phyloP scores from a whole-genome alignment of 2,113 vertebrate genomes.

The Varanus komodoensis region DNA sequence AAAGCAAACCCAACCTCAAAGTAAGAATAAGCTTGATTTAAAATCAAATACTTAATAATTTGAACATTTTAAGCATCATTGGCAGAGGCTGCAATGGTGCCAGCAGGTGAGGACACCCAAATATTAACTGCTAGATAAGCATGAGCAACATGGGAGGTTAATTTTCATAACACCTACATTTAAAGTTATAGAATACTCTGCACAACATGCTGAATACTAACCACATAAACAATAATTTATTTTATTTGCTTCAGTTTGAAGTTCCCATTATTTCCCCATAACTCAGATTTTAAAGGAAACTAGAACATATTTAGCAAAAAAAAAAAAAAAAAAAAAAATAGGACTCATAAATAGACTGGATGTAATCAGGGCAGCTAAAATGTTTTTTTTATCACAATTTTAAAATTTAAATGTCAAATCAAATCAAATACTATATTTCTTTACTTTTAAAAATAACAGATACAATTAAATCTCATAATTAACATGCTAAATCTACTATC shows the following conservation, averaged over 20 bases:
- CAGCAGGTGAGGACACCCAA: too few relatives aligned
- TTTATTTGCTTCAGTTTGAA: neutral
- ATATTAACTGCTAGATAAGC: too few relatives aligned
- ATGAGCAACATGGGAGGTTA: neutral
- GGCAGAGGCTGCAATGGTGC: too few relatives aligned
- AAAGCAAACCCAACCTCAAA: neutral
- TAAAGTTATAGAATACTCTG: neutral
- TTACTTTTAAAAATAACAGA: too few relatives aligned
- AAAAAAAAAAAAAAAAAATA: neutral
- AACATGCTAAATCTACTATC: too few relatives aligned
- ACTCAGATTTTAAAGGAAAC: constrained; percentile 1
- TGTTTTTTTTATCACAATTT: neutral
- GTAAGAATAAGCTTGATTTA: neutral
- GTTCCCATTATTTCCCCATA: neutral
- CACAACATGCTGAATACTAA: neutral
- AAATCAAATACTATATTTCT: too few relatives aligned
- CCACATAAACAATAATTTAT: neutral
- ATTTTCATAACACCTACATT: neutral
- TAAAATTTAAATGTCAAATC: neutral
- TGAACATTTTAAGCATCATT: neutral
- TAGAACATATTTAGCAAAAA: neutral
- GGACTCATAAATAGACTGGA: neutral
- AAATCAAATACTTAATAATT: neutral
- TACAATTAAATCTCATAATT: too few relatives aligned
- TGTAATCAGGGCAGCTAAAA: neutral